phyloP scores from a whole-genome alignment of 2,113 vertebrate genomes.

The Sturnus vulgaris region DNA sequence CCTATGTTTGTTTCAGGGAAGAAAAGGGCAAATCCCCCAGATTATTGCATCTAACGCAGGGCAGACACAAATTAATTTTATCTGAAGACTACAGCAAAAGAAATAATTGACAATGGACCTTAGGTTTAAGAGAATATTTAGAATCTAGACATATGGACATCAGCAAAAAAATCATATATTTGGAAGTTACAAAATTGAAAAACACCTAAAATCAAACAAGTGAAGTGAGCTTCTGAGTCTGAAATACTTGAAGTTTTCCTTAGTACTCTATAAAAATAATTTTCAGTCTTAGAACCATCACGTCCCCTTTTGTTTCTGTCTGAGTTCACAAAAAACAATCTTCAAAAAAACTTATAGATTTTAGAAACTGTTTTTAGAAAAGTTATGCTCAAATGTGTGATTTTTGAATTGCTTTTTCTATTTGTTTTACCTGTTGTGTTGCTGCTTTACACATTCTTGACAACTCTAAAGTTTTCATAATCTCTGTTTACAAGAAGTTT shows the following conservation, averaged over 20 bases:
- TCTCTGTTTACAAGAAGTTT: neutral
- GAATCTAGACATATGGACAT: neutral
- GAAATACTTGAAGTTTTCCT: neutral
- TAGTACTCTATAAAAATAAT: neutral
- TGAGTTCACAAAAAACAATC: neutral
- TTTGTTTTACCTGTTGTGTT: neutral
- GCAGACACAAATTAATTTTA: neutral
- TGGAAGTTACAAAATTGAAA: neutral
- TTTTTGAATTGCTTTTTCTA: neutral
- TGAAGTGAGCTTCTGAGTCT: neutral
- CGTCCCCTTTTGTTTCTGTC: neutral
- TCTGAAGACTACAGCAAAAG: neutral
- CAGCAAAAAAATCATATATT: neutral
- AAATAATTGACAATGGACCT: neutral
- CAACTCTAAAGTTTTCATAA: neutral
- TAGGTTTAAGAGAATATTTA: neutral
- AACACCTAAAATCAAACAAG: neutral
- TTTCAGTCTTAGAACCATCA: neutral
- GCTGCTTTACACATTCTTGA: neutral
- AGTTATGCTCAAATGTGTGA: neutral
- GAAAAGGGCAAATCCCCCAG: neutral
- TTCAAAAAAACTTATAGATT: neutral
- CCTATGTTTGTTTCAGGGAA: neutral
- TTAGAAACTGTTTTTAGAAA: neutral
- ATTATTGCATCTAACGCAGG: neutral